Base-by-base conservation (phyloP, 1,140 invertebrate species). In the Formica exsecta region DNA sequence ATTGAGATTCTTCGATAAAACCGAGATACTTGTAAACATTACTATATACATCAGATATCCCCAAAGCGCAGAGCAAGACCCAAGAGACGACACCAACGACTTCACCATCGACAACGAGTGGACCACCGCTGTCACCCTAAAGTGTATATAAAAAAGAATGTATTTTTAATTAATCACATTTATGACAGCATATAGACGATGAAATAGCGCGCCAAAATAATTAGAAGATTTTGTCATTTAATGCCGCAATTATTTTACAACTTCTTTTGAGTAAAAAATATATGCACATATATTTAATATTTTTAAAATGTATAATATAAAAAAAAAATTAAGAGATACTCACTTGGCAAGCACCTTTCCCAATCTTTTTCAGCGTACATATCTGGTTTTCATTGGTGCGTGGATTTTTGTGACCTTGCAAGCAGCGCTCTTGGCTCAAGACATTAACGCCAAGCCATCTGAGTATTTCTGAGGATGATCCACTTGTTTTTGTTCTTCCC, bases 71-170 rank as follows among this genome's bases (percentile, higher is more conserved):
- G 1, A 96, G 96, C 13, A 95, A 95, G 9, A 96, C 97, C 95
- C 96, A 97, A 13, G 96, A 97, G 3, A 97, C 96, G 32, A 97
- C 93, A 57, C 97, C 97, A 79, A 96, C 95, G 41, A 97, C 92
- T 77, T 95, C 90, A 11, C 93, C 92, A 73, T 94, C 91, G 6
- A 86, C 79, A n/a, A 95, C 94, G 54, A 97, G 83, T 32, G 96
- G 96, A 66, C 96, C 95, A 62, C 96, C 96, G 5, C 96, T 96
- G 92, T 97, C 96, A 70, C 96, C 96, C 96, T 95, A 54, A 8
- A 89, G 86, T 87, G 59, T 54, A 81, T 62, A 5, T 16, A 3
- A 41, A 0, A 87, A 74, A 87, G 2, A 16, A 61, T 11, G 9
- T 38, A 54, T 25, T 80, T 36, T 83, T 44, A 59, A 83, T 81